phyloP scores from a whole-genome alignment of 2,888 invertebrate species.

The Hetaerina titia region DNA sequence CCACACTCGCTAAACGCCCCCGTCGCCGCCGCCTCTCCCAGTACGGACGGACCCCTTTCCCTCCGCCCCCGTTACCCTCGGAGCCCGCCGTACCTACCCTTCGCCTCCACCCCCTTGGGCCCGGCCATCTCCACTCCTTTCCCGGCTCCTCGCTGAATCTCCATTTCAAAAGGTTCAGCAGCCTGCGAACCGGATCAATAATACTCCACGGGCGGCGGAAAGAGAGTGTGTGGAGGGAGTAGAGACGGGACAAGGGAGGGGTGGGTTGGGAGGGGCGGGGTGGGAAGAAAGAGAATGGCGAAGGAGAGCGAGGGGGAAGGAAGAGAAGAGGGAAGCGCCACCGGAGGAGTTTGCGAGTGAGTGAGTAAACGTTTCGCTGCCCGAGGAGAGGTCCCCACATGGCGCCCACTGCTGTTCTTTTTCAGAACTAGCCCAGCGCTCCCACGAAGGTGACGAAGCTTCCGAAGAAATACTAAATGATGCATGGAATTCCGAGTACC shows the following conservation, averaged over 20 bases:
- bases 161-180: slow-evolving; percentile 75
- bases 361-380: slow-evolving; percentile 13
- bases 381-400: background rate
- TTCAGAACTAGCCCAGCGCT: background rate
- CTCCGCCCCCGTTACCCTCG: background rate
- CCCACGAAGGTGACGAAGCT: background rate
- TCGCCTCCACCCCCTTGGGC: background rate
- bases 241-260: background rate
- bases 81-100: background rate
- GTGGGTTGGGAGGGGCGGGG: background rate
- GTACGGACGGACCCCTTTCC: background rate
- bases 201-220: slow-evolving; percentile 62
- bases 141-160: slow-evolving; percentile 76
- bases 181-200: slow-evolving; percentile 62
- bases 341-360: background rate
- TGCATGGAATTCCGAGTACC: background rate
- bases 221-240: slow-evolving; percentile 12
- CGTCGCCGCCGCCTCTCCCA: slow-evolving; percentile 47
- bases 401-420: background rate
- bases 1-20: slow-evolving; percentile 59
- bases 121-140: slow-evolving; percentile 72
- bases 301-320: background rate
- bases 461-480: background rate
- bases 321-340: background rate
- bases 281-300: background rate